phyloP scores from a whole-genome alignment of 2,797 vertebrate genomes.

The Enteromius radiatus region DNA sequence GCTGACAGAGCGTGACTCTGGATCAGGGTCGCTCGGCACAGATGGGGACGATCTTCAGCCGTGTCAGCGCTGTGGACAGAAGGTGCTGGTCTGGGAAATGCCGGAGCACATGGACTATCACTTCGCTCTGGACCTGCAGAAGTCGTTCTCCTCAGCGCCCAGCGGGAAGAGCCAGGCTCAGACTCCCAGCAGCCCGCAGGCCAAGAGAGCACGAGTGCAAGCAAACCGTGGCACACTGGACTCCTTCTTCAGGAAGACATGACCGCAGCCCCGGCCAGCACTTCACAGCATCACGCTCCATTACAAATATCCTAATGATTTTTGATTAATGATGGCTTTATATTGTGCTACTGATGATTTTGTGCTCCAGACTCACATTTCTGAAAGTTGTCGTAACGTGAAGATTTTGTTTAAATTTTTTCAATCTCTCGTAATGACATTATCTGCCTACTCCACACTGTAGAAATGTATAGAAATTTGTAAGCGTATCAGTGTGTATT shows the following conservation, averaged over 20 bases:
- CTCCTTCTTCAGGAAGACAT: conserved; percentile 87
- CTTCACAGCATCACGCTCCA: background rate
- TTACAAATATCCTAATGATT: too few relatives aligned
- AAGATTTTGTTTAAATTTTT: too few relatives aligned
- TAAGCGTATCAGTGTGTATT: background rate
- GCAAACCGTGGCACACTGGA: conserved; percentile 81
- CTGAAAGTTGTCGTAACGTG: background rate
- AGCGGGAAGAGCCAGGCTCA: conserved; percentile 79
- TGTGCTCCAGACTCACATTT: too few relatives aligned
- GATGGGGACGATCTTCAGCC: conserved; percentile 70
- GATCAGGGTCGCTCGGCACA: too few relatives aligned
- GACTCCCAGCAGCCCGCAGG: conserved; percentile 71
- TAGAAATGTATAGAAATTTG: too few relatives aligned
- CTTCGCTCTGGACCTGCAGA: conserved; percentile 91
- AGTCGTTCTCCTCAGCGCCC: conserved; percentile 74
- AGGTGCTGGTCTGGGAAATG: conserved; percentile 88
- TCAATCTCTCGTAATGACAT: too few relatives aligned
- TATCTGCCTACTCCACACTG: too few relatives aligned
- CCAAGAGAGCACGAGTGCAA: conserved; percentile 79
- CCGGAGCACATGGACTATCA: conserved; percentile 94
- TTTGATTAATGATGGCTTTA: too few relatives aligned
- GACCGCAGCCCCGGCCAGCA: conserved; percentile 32
- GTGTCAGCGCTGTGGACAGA: conserved; percentile 87
- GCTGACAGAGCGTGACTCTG: background rate
- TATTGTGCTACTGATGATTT: background rate